Evolutionary conservation across 2,113 vertebrate genomes (phyloP).

Genomic region (Pseudolaguvia tuberculata): DNA sequence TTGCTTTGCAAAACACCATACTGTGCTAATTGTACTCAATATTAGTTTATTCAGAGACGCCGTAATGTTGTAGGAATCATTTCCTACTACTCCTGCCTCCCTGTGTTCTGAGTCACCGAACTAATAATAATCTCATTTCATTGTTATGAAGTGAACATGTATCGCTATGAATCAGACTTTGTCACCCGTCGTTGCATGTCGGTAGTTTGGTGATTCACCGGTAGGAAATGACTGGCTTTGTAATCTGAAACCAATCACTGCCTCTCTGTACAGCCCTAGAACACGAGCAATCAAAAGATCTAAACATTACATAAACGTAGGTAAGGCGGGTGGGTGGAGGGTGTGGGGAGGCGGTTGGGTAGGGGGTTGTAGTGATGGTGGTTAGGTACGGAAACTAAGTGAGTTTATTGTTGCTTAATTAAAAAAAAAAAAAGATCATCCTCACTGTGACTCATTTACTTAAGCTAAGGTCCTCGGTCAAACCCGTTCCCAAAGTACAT

Average conservation of each 20-base stretch:
- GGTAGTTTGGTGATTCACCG: conserved; percentile 10
- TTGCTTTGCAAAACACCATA: no score
- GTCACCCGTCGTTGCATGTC: neutral
- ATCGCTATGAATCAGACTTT: neutral
- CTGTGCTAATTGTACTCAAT: no score
- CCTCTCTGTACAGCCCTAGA: neutral
- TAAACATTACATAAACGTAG: conserved; percentile 3
- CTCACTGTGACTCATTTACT: neutral
- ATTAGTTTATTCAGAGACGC: no score
- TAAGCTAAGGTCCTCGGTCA: neutral
- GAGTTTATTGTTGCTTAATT: conserved; percentile 4
- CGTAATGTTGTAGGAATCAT: neutral
- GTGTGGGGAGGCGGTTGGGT: neutral
- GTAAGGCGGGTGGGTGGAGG: neutral
- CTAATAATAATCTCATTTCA: neutral
- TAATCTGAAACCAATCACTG: neutral
- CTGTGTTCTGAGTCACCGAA: neutral
- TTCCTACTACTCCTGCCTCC: neutral
- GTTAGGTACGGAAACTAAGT: neutral
- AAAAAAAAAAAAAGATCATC: neutral
- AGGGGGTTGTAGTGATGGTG: neutral
- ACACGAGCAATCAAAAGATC: conserved; percentile 3
- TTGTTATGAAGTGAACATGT: neutral
- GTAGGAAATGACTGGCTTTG: conserved; percentile 13
- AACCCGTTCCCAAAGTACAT: neutral